Evolutionary conservation across 2,797 vertebrate species (phyloP).

Genomic region (Xerus rutilus): DNA sequence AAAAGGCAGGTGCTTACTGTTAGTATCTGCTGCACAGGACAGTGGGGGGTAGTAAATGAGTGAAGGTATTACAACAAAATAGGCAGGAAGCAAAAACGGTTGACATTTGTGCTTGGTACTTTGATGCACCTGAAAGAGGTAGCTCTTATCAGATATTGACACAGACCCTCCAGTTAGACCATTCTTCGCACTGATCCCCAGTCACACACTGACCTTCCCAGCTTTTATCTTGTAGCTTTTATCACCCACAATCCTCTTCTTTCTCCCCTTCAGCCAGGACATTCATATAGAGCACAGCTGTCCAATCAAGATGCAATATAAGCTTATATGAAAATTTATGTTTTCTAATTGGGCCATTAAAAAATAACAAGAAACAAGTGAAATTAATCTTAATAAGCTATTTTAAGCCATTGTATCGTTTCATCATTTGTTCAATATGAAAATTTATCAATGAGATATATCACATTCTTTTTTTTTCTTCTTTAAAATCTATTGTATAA

Average conservation of each 20-base stretch:
- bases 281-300: not conserved
- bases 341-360: not conserved
- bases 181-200: not conserved
- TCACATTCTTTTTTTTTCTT: not conserved
- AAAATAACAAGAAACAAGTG: not conserved
- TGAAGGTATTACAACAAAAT: not conserved
- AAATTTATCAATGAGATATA: not conserved
- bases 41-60: not conserved
- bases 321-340: not conserved
- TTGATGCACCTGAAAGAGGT: not conserved
- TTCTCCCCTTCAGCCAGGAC: not conserved
- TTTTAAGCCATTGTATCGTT: not conserved
- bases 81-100: too few relatives aligned
- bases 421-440: not conserved
- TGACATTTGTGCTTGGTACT: not conserved
- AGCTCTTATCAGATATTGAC: not conserved
- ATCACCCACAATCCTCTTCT: not conserved
- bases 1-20: not conserved
- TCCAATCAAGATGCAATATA: not conserved
- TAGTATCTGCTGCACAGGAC: not conserved
- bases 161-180: not conserved
- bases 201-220: not conserved
- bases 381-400: constrained; percentile 6
- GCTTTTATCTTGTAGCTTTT: not conserved
- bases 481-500: not conserved